A percentile compares a stretch with the other conserved stretches of the same genome.
These are phyloP conservation scores for Ditula angustiorana DNA, from an alignment of 2,888 invertebrate genomes.

Conservation along the genomic window DNA sequence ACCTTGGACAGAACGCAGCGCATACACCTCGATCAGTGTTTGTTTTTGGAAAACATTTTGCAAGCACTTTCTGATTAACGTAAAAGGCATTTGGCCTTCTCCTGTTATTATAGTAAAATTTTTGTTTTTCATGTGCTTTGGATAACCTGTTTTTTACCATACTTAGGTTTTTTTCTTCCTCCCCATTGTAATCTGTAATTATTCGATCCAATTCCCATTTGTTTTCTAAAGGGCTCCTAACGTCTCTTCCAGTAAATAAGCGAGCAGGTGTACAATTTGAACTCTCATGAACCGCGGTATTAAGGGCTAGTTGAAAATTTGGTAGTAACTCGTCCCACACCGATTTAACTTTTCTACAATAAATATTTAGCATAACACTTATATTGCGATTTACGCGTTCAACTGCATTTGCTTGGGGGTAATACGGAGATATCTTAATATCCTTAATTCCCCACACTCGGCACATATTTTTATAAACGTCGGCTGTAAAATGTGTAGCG, in stretches of 20 bases:
- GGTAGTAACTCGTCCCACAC: constrained; percentile 8
- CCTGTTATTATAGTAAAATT: background rate
- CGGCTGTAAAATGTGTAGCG: constrained; percentile 26
- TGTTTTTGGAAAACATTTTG: constrained; percentile 6
- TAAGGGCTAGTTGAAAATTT: constrained; percentile 11
- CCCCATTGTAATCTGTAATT: background rate
- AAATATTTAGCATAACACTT: constrained; percentile 8
- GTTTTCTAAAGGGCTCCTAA: constrained; percentile 14
- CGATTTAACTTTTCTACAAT: background rate
- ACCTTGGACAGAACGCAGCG: constrained; percentile 17
- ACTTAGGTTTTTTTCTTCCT: too few species aligned
- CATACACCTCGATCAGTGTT: constrained; percentile 15
- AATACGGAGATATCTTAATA: constrained; percentile 23
- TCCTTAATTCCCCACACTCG: background rate
- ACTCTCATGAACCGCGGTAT: constrained; percentile 1
- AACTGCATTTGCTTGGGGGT: constrained; percentile 15
- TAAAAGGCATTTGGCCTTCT: background rate
- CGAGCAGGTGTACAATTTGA: constrained; percentile 2
- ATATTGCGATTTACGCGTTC: constrained; percentile 21
- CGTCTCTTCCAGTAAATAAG: constrained; percentile 1
- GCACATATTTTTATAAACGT: constrained; percentile 9
- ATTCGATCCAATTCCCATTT: constrained; percentile 10
- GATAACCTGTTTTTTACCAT: background rate
- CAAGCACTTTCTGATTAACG: constrained; percentile 1
- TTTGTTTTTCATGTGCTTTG: constrained; percentile 6